Evolutionary conservation across 2,113 vertebrate genomes (phyloP), one percentile per base, ranked within the genome.

Genomic region (Ictidomys tridecemlineatus): DNA sequence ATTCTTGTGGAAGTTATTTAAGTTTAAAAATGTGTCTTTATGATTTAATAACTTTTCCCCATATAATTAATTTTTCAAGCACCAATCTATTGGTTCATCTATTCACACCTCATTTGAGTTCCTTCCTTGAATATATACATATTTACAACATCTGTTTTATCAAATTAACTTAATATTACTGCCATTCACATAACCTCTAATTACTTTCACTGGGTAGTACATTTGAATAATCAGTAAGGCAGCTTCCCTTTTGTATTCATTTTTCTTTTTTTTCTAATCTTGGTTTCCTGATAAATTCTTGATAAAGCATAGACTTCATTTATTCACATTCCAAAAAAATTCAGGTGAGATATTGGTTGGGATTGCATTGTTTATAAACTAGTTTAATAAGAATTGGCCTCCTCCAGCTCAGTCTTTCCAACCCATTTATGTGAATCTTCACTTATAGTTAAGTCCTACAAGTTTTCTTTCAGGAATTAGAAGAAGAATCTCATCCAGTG

Each of bases 1-100:
- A 79, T 51, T 95, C 28, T 86, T n/a, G 77, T 94, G 63, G 53
- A 97, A 87, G 30, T 89, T 86, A 77, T 70, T 82, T 79, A 51
- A 56, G n/a, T 76, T 39, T 89, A 82, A 91, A 91, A 94, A 91
- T 65, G 9, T 87, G n/a, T 89, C 17, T 74, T 89, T 74, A 45
- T n/a, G 14, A 30, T 80, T 26, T 56, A 85, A 24, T 5, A 28
- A 76, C 37, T 93, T 67, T 91, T 28, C 11, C 24, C 51, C 51
- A n/a, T 72, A 69, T 74, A n/a, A 18, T 86, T 48, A 61, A 76
- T 80, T 90, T 92, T 94, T 67, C 51, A 56, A 93, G 48, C 22
- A 89, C 30, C 34, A 58, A 26, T 53, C 72, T 65, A 89, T 24
- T 89, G 42, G 13, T 77, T 91, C 79, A 80, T 77, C 32, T n/a